These are phyloP conservation scores for Phoenoteleia sp. DNA, from an alignment of 2,888 invertebrate genomes.

Conservation along the genomic window DNA sequence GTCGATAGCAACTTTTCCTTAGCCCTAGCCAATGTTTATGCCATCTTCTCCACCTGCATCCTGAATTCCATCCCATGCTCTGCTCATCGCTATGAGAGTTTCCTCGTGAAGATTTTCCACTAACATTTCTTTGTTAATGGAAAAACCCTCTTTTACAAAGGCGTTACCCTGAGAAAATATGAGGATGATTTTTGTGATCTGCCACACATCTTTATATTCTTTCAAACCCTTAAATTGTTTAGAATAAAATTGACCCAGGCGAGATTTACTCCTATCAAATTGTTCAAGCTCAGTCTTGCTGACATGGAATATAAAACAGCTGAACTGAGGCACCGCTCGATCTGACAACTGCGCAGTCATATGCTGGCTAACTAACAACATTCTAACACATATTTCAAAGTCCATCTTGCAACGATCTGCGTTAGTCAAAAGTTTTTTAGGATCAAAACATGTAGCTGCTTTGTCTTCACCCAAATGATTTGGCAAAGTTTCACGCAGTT, in stretches of 20 bases:
- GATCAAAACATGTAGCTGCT: constrained; percentile 21
- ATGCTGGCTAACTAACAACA: too few species aligned
- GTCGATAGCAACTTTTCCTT: constrained; percentile 1
- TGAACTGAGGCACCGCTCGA: constrained; percentile 25
- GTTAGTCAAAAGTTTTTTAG: constrained; percentile 1
- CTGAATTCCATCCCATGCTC: constrained; percentile 33
- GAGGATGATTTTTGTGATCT: constrained; percentile 21
- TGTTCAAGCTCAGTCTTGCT: constrained; percentile 4
- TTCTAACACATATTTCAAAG: constrained; percentile 20
- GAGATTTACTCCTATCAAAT: neutral
- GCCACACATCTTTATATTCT: constrained; percentile 29
- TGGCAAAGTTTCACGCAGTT: constrained; percentile 15
- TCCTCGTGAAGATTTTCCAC: constrained; percentile 36
- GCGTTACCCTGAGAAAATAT: constrained; percentile 34
- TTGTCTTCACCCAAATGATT: constrained; percentile 1
- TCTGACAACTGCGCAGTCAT: constrained; percentile 16
- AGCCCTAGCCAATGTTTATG: constrained; percentile 10
- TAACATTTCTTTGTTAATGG: constrained; percentile 33
- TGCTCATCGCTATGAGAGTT: constrained; percentile 28
- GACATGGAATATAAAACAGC: neutral
- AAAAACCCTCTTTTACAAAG: constrained; percentile 41
- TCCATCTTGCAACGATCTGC: constrained; percentile 3
- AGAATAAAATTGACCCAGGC: constrained; percentile 13
- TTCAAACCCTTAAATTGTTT: neutral
- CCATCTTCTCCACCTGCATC: constrained; percentile 17